A percentile compares a stretch with the other conserved stretches of the same genome.
Evolutionary conservation across 2,888 invertebrate species (phyloP).

Genomic region (Netelia melanura): DNA sequence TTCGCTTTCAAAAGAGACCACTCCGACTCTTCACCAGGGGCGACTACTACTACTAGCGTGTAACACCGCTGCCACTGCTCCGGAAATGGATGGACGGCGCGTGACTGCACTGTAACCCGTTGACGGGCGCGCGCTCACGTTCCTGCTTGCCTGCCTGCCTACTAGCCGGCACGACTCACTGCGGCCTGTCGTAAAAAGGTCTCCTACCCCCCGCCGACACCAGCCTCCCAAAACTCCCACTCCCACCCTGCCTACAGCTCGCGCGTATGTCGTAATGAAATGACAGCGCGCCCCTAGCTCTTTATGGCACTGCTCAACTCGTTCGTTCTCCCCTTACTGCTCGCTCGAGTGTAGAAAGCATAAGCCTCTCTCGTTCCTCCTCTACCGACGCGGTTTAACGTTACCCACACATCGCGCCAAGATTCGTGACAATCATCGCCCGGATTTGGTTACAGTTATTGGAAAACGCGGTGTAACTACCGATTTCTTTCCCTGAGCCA

Average conservation of each 20-base stretch:
- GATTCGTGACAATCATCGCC: conserved; percentile 56
- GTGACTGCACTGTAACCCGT: conserved; percentile 75
- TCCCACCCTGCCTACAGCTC: conserved; percentile 5
- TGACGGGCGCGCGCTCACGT: conserved; percentile 63
- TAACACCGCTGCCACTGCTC: conserved; percentile 43
- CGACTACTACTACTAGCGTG: conserved; percentile 28
- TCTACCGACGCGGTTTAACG: conserved; percentile 20
- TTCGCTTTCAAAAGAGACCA: conserved; percentile 36
- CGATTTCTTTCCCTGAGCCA: background rate
- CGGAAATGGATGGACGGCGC: conserved; percentile 82
- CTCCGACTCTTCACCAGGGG: conserved; percentile 33
- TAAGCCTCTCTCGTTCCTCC: conserved; percentile 11
- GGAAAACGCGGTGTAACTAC: background rate
- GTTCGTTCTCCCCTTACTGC: conserved; percentile 38
- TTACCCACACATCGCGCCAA: conserved; percentile 46
- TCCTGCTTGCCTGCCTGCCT: conserved; percentile 45
- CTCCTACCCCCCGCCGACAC: conserved; percentile 31
- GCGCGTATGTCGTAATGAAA: conserved; percentile 60
- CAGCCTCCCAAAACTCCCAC: background rate
- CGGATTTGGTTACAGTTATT: conserved; percentile 40
- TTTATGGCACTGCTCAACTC: conserved; percentile 43
- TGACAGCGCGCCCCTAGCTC: conserved; percentile 52
- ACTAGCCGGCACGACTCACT: conserved; percentile 43
- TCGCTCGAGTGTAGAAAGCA: conserved; percentile 46
- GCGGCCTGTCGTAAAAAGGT: conserved; percentile 64